Base-by-base conservation (phyloP, 1,140 invertebrate genomes). In the Pararge aegeria region DNA sequence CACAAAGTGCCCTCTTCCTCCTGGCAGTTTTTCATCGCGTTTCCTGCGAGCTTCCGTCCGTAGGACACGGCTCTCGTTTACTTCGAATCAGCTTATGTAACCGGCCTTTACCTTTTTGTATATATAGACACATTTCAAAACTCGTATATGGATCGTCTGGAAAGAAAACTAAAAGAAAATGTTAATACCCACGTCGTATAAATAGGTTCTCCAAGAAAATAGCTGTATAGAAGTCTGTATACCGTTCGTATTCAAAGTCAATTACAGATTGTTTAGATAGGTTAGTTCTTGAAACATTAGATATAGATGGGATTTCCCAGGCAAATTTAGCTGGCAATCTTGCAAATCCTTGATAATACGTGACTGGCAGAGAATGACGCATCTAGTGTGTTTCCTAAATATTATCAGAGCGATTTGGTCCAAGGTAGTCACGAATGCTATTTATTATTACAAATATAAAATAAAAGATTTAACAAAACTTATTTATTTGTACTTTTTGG, bases 1-100 rank as follows among this genome's bases (percentile, higher is more conserved):
- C 66, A 69, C 68, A 71, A 77, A 80, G 70, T 73, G 67, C 67
- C 60, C 65, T 71, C 68, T 78, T 80, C 78, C 75, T 81, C 56
- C 77, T 60, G 48, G 55, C 46, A 20, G 60, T 82, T 82, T 81
- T 82, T 83, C 38, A 64, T 42, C 51, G 57, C 66, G 57, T 69
- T 73, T 68, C 60, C 68, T 70, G 60, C 54, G 34, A 13, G 12
- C 24, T 46, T 29, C 40, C 53, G 53, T 55, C 53, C 38, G 52
- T 5, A 19, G 40, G 46, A 16, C 12, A 44, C 27, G 16, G 40
- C 40, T 30, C 38, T 29, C 24, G 53, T 46, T 27, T 55, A 46
- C 42, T 24, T 24, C 27, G 7, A 42, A 18, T 38, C 52, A 16
- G 29, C 38, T 55, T 55, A 55, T 24, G 37, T 34, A 55, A 55